Conservation (phyloP, 2,888 invertebrate genomes). For the Pseudococcus longispinus region DNA sequence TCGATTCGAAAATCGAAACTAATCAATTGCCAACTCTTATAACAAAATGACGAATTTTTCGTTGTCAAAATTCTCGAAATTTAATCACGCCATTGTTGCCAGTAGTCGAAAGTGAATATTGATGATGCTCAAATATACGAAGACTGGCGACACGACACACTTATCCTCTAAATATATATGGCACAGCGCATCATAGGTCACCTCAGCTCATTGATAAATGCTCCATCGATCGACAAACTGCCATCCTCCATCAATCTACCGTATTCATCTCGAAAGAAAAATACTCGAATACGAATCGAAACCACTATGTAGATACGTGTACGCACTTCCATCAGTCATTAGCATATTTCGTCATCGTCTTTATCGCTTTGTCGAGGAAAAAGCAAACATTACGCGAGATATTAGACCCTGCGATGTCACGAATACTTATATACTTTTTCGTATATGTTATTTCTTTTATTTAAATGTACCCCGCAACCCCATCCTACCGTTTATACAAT, state of each 20-base stretch:
- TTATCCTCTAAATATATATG: neutral
- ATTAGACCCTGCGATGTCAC: neutral
- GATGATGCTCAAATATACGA: neutral
- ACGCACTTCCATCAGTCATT: neutral
- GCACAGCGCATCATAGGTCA: neutral
- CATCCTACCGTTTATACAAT: neutral
- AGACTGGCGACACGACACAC: neutral
- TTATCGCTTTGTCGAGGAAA: neutral
- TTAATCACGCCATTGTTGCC: neutral
- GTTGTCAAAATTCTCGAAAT: neutral
- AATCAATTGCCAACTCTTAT: neutral
- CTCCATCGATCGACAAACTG: neutral
- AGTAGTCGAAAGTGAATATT: too few relatives aligned
- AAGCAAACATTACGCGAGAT: neutral
- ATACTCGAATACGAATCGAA: neutral
- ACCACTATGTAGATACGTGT: neutral
- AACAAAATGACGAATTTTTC: neutral
- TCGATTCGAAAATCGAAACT: neutral
- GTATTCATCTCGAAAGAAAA: neutral
- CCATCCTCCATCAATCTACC: neutral
- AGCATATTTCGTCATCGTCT: slow-evolving; percentile 9
- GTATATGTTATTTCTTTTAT: neutral
- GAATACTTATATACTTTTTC: neutral
- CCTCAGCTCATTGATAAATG: neutral
- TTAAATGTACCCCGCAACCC: neutral